Evolutionary conservation across 2,797 vertebrate species (phyloP).

Genomic region (Acridotheres tristis): DNA sequence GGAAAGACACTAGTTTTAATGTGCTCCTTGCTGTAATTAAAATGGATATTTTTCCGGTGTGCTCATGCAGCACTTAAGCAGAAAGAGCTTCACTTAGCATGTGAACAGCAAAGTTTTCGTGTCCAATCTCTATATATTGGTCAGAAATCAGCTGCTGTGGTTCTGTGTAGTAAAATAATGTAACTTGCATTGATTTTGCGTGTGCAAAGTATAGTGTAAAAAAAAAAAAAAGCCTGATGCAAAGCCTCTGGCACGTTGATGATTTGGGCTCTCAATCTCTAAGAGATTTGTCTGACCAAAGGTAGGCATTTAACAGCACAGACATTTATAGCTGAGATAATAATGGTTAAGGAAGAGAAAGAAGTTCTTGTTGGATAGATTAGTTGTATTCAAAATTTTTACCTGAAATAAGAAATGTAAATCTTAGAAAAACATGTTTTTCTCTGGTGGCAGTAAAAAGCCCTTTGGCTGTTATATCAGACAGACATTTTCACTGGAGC

Average conservation of each 20-base stretch:
- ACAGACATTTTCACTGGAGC: background rate
- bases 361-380: background rate
- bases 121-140: background rate
- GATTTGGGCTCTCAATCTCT: background rate
- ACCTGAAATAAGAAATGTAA: background rate
- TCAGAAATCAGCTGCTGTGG: background rate
- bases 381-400: background rate
- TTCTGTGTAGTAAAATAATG: background rate
- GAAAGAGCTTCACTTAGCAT: background rate
- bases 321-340: background rate
- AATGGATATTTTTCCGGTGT: background rate
- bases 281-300: background rate
- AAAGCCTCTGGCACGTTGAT: background rate
- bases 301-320: background rate
- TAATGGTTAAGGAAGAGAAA: background rate
- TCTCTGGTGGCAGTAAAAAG: background rate
- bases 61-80: background rate
- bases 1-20: background rate
- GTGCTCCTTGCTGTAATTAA: background rate
- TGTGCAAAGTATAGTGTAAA: background rate
- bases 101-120: background rate
- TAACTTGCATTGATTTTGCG: background rate
- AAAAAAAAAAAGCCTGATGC: background rate
- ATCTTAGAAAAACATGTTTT: background rate
- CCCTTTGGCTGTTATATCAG: background rate